phyloP scores from a whole-genome alignment of 2,888 invertebrate species.

The Furcula furcula region DNA sequence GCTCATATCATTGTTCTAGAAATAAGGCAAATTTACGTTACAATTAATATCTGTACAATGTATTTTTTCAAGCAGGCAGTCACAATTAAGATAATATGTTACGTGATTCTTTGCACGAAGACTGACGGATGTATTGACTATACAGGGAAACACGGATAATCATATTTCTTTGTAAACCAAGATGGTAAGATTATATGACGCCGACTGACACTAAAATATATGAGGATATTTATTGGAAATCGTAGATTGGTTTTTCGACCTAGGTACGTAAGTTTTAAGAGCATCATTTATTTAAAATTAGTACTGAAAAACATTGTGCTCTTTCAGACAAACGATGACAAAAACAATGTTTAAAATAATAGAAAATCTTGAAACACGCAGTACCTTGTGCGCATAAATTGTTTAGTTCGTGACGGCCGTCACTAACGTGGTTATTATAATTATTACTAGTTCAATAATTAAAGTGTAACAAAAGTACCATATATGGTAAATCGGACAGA shows the following conservation, averaged over 20 bases:
- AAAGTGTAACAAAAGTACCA: not conserved
- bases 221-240: too few relatives aligned
- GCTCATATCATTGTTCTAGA: slow-evolving; percentile 1
- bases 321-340: not conserved
- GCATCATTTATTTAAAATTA: not conserved
- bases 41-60: not conserved
- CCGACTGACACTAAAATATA: too few relatives aligned
- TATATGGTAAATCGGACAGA: not conserved
- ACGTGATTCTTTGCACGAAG: slow-evolving; percentile 39
- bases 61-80: not conserved
- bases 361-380: not conserved
- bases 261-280: too few relatives aligned
- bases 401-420: slow-evolving; percentile 2
- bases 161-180: slow-evolving; percentile 6
- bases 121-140: slow-evolving; percentile 2
- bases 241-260: too few relatives aligned
- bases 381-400: not conserved
- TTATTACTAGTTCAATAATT: not conserved
- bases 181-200: not conserved
- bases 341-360: not conserved
- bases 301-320: not conserved
- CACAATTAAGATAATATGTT: slow-evolving; percentile 5
- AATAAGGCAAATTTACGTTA: slow-evolving; percentile 4
- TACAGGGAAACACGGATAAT: slow-evolving; percentile 9
- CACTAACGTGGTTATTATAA: slow-evolving; percentile 9